These are phyloP conservation scores for Protobothrops mucrosquamatus DNA, from an alignment of 2,113 vertebrate species.

Conservation along the genomic window DNA sequence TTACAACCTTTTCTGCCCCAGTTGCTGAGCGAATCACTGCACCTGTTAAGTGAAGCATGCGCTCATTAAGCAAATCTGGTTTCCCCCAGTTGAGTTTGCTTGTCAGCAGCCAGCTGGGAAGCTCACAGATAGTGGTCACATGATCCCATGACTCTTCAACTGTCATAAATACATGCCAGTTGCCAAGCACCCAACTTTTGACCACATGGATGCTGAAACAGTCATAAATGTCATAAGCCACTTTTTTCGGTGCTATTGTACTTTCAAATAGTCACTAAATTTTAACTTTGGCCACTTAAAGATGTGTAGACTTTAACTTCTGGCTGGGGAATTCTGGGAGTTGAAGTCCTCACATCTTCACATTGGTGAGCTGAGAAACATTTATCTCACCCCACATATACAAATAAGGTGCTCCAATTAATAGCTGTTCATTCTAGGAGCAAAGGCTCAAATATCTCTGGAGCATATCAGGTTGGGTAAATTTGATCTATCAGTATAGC, in stretches of 20 bases:
- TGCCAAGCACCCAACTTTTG: neutral
- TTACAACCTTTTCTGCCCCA: neutral
- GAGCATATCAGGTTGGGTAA: neutral
- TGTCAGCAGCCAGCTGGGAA: neutral
- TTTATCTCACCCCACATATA: neutral
- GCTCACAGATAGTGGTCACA: neutral
- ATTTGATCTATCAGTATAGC: neutral
- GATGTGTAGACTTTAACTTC: neutral
- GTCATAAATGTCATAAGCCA: neutral
- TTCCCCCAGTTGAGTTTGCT: neutral
- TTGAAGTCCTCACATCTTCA: neutral
- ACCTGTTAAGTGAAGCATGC: neutral
- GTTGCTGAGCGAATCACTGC: neutral
- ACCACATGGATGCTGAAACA: neutral
- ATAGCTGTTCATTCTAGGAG: neutral
- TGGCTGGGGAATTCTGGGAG: neutral
- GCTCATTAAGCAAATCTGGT: neutral
- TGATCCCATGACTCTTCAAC: neutral
- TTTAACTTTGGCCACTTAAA: neutral
- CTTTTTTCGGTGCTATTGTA: neutral
- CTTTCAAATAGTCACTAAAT: neutral
- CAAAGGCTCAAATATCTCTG: neutral
- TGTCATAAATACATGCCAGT: neutral
- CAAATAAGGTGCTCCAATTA: neutral
- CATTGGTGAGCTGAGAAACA: neutral